Percentiles rank a stretch among this genome's conserved stretches.
phyloP scores from a whole-genome alignment of 2,888 invertebrate genomes.

The Drosophila pegasa region DNA sequence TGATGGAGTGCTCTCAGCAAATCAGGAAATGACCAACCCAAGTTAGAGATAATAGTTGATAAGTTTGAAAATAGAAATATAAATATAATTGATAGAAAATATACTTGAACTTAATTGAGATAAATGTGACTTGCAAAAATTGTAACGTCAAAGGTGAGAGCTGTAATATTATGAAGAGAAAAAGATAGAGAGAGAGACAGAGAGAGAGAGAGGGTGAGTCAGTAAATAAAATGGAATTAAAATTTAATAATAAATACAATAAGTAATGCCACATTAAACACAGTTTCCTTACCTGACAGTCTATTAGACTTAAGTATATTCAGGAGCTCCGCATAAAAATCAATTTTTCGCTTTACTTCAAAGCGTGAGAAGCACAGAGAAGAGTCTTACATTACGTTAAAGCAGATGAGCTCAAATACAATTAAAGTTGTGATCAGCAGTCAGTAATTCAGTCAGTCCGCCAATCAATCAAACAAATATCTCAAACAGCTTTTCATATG shows the following conservation, averaged over 20 bases:
- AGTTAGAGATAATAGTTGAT: background rate
- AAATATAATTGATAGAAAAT: background rate
- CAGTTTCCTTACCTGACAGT: too few species aligned
- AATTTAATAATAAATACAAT: too few species aligned
- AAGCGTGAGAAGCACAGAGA: background rate
- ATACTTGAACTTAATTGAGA: background rate
- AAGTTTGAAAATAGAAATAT: background rate
- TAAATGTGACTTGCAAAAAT: background rate
- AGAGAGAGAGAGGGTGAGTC: too few species aligned
- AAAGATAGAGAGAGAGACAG: background rate
- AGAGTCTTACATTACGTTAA: background rate
- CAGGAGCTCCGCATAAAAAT: background rate
- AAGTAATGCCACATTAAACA: too few species aligned
- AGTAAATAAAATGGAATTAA: too few species aligned
- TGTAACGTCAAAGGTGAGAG: too few species aligned
- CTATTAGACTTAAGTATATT: too few species aligned
- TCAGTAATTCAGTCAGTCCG: background rate
- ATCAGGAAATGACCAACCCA: constrained; percentile 27
- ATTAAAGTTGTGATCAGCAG: background rate
- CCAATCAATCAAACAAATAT: constrained; percentile 5
- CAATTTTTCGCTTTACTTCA: background rate
- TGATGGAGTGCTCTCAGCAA: constrained; percentile 43
- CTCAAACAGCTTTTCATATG: constrained; percentile 1
- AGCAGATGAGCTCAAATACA: background rate
- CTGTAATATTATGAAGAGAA: too few species aligned